These are phyloP conservation scores for Epinephelus coioides DNA, from an alignment of 2,797 vertebrate genomes.

Conservation along the genomic window DNA sequence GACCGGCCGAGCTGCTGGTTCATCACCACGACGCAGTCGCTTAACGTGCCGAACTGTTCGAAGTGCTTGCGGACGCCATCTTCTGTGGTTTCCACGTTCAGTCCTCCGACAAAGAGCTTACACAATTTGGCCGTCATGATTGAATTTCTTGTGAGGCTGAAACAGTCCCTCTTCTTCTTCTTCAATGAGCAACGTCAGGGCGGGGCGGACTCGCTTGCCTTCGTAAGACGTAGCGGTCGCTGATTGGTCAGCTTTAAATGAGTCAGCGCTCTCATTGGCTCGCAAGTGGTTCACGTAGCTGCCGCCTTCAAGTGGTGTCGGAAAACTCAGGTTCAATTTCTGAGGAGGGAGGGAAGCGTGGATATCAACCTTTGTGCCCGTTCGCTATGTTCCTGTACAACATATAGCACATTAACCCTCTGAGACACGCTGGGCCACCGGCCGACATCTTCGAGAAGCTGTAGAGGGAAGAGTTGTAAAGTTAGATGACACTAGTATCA, in stretches of 20 bases:
- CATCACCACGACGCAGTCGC: constrained; percentile 96
- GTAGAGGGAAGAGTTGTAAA: no score
- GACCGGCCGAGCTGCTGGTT: constrained; percentile 95
- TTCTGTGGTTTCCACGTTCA: constrained; percentile 96
- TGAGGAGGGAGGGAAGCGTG: constrained; percentile 13
- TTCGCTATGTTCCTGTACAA: background rate
- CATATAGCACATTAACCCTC: background rate
- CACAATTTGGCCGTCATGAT: constrained; percentile 90
- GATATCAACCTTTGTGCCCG: constrained; percentile 11
- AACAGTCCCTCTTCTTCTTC: constrained; percentile 75
- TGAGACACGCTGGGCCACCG: no score
- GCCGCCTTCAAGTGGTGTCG: constrained; percentile 47
- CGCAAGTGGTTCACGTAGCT: background rate
- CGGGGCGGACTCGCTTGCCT: constrained; percentile 43
- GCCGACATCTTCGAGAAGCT: no score
- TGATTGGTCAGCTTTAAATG: constrained; percentile 71
- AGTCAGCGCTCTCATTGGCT: constrained; percentile 35
- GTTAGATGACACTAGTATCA: no score
- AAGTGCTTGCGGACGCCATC: constrained; percentile 94
- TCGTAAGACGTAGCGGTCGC: constrained; percentile 57
- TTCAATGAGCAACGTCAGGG: constrained; percentile 78
- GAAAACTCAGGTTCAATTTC: constrained; percentile 13
- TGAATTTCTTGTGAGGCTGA: constrained; percentile 57
- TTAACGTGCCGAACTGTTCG: constrained; percentile 93
- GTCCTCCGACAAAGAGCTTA: constrained; percentile 98